phyloP scores from a whole-genome alignment of 2,797 vertebrate species.

The Rachycentron canadum region DNA sequence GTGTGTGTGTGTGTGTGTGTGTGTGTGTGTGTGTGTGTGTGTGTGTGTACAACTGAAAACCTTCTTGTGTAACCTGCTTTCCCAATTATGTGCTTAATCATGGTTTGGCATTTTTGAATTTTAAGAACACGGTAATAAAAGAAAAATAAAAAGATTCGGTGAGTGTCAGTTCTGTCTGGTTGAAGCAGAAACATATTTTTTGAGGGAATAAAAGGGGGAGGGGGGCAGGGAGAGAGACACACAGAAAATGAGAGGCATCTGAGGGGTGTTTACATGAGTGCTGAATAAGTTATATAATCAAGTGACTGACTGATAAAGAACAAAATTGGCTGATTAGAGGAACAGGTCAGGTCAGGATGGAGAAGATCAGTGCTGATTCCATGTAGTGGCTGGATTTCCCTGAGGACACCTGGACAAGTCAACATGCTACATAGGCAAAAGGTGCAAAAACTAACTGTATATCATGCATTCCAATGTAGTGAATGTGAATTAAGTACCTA shows the following conservation, averaged over 20 bases:
- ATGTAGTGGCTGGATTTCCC: slow-evolving; percentile 52
- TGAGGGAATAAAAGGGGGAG: not conserved
- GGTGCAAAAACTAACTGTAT: not conserved
- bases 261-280: slow-evolving; percentile 23
- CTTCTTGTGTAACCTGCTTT: not conserved
- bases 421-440: slow-evolving; percentile 18
- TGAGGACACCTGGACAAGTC: slow-evolving; percentile 5
- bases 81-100: not conserved
- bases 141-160: not conserved
- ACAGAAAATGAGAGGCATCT: not conserved
- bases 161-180: not conserved
- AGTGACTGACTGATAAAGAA: slow-evolving; percentile 59
- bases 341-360: slow-evolving; percentile 60
- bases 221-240: not conserved
- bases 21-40: not conserved
- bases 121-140: not conserved
- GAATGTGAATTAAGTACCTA: not conserved
- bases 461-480: not conserved
- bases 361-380: slow-evolving; percentile 63
- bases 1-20: not conserved
- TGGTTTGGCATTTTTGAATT: not conserved
- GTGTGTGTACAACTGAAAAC: not conserved
- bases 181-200: not conserved
- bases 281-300: slow-evolving; percentile 71
- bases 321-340: slow-evolving; percentile 67